These are phyloP conservation scores for Anser cygnoides DNA, from an alignment of 2,113 vertebrate species.

Conservation along the genomic window DNA sequence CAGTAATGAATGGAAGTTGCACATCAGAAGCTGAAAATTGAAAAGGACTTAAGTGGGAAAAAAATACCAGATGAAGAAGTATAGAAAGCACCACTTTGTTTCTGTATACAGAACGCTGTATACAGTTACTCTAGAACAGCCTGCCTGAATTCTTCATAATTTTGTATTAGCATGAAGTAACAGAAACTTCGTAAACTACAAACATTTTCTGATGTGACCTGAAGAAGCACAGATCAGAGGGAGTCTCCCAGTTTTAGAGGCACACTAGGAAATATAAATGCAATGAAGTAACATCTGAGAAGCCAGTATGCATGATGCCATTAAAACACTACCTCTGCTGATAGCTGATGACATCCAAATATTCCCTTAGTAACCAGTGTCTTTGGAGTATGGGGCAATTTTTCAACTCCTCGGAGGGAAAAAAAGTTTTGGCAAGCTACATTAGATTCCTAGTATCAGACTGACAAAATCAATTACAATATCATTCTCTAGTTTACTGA, in stretches of 20 bases:
- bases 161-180: background rate
- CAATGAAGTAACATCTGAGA: background rate
- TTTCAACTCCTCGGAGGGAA: background rate
- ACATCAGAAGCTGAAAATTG: background rate
- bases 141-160: background rate
- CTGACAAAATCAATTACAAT: background rate
- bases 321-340: background rate
- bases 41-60: background rate
- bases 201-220: background rate
- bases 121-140: background rate
- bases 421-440: background rate
- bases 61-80: background rate
- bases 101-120: background rate
- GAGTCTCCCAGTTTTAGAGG: background rate
- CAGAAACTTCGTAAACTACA: background rate
- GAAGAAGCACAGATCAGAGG: background rate
- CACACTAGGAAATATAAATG: accelerated
- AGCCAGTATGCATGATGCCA: background rate
- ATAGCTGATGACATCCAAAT: background rate
- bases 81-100: background rate
- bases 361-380: background rate
- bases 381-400: background rate
- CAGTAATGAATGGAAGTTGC: background rate
- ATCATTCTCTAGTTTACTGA: background rate
- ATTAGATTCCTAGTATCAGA: background rate